Percentiles rank a stretch among this genome's conserved stretches.
Evolutionary conservation across 2,797 vertebrate genomes (phyloP).

Genomic region (Helicolenus hilgendorfi): DNA sequence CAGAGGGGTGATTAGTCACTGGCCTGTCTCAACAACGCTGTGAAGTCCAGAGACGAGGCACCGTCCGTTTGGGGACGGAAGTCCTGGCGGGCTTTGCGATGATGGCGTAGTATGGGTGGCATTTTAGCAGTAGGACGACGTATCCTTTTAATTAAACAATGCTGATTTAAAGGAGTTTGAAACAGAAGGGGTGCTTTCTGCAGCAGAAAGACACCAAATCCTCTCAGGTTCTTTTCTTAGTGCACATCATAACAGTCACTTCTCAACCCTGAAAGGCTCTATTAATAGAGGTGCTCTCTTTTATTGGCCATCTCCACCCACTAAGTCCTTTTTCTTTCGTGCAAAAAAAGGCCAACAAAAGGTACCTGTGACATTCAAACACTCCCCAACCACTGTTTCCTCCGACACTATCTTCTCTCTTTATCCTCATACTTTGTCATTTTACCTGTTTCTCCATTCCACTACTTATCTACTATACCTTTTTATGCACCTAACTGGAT

Average conservation of each 20-base stretch:
- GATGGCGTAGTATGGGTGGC: neutral
- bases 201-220: conserved; percentile 24
- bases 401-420: neutral
- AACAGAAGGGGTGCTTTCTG: neutral
- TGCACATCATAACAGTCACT: conserved; percentile 49
- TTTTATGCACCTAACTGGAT: neutral
- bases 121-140: neutral
- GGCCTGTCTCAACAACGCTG: conserved; percentile 56
- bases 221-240: conserved; percentile 50
- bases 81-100: neutral
- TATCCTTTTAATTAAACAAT: conserved; percentile 16
- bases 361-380: conserved; percentile 37
- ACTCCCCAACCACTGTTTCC: neutral
- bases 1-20: conserved; percentile 80
- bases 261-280: conserved; percentile 76
- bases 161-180: conserved; percentile 7
- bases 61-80: conserved; percentile 7
- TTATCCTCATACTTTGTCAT: neutral
- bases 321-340: conserved; percentile 51
- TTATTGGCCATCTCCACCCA: conserved; percentile 53
- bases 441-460: neutral
- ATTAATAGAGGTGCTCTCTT: conserved; percentile 82
- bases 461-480: conserved; percentile 3
- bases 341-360: conserved; percentile 35
- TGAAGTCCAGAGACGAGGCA: conserved; percentile 41